Base-by-base conservation (phyloP, 1,140 invertebrate genomes). In the Hylaeus anthracinus region DNA sequence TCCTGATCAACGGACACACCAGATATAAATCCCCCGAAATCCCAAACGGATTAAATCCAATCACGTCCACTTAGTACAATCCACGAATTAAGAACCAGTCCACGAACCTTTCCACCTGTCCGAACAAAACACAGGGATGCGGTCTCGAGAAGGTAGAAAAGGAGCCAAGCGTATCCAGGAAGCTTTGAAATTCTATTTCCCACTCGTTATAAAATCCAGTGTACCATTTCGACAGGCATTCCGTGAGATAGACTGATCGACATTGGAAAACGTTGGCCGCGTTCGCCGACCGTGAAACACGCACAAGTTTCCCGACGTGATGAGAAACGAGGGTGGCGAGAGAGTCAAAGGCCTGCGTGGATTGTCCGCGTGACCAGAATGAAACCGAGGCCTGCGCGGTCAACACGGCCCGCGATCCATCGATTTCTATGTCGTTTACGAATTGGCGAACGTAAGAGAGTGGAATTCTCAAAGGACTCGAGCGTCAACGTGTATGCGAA, bases 351-450 rank as follows among this genome's bases (percentile, higher is more conserved):
- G 73, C 45, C 64, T 26, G 48, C 65, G 72, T 6, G 45, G 72
- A 5, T 45, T 8, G n/a, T n/a, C 51, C 64, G 26, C 65, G 65
- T 69, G 73, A 70, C 73, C 58, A 39, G 71, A 77, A 76, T 81
- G 43, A 61, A 63, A 37, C n/a, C 45, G 55, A 37, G 72, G 51
- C 43, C 12, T 37, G 43, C 15, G 51, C 67, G 60, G 8, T 39
- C 55, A 65, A 66, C 73, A 56, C 41, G 63, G 79, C 14, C 48
- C 15, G 26, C 26, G 61, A 72, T 67, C 72, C 55, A 70, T 81
- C 73, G 79, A 81, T 77, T 69, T n/a, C 26, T 12, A 69, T 70
- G 73, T 81, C 79, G 79, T 81, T 81, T 81, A 81, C 79, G 79
- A 81, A 81, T 81, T 64, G 79, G 56, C n/a, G n/a, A 41, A 48